These are phyloP conservation scores for Plodia interpunctella DNA, from an alignment of 1,140 invertebrate species.

Conservation along the genomic window DNA sequence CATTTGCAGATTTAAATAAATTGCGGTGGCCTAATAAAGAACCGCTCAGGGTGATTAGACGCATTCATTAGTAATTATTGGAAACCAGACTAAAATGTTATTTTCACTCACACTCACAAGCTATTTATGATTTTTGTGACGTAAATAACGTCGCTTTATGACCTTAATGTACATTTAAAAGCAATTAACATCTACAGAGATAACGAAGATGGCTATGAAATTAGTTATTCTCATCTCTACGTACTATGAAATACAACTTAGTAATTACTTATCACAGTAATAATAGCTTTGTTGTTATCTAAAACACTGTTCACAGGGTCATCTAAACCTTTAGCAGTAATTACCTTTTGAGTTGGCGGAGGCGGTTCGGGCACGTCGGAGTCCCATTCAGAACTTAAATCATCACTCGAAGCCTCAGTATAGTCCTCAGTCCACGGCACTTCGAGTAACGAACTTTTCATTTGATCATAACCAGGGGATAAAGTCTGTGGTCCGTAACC, in stretches of 20 bases:
- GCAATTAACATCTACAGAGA: no score
- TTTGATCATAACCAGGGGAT: constrained; percentile 86
- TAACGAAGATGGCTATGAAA: no score
- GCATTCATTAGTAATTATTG: not conserved
- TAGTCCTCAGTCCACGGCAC: constrained; percentile 86
- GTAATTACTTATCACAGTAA: not conserved
- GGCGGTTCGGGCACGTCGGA: constrained; percentile 83
- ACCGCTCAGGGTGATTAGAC: not conserved
- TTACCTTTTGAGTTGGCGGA: constrained; percentile 55
- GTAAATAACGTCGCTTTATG: no score
- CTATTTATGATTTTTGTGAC: not conserved
- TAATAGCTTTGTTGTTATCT: not conserved
- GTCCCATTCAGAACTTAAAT: constrained; percentile 93
- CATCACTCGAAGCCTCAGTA: constrained; percentile 90
- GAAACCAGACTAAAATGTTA: not conserved
- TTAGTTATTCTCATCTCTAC: not conserved
- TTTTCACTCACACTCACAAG: no score
- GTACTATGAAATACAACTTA: not conserved
- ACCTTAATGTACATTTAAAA: no score
- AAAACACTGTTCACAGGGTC: not conserved
- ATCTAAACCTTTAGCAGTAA: no score
- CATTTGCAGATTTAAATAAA: not conserved
- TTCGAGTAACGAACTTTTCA: constrained; percentile 84
- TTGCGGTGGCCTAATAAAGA: not conserved
- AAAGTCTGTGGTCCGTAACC: constrained; percentile 64